Evolutionary conservation across 2,888 invertebrate species (phyloP), one percentile per base, ranked within the genome.

Genomic region (Leucania comma): DNA sequence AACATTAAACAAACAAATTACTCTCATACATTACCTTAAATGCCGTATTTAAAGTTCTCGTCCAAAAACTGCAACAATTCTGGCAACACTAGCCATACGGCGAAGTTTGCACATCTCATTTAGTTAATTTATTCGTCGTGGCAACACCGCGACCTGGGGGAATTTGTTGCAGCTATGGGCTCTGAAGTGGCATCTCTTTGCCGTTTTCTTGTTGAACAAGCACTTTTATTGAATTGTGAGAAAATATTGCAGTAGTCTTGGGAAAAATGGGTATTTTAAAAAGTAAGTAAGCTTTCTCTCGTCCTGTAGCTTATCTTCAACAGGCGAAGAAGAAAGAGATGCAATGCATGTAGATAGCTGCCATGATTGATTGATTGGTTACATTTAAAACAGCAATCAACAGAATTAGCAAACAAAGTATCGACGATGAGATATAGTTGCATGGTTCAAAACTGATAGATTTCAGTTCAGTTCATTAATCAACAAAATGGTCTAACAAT

Each of bases 91-190:
- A 82, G 56, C 82, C 73, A 68, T 66, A 66, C 75, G 63, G 50
- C 59, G 64, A 60, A 80, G 80, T 80, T 80, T 80, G 75, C 82
- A 74, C 75, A 79, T 74, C 80, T 82, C 80, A 82, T 80, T 80
- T 80, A 82, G 80, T 80, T 82, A 80, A 80, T 80, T 82, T 82
- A 80, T 80, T 82, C 82, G 80, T 65, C 75, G 68, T 73, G 62
- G 82, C 78, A 51, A 59, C 58, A 51, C 63, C 61, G 65, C 63
- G 68, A 63, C 75, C 63, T 68, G 54, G 12, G 69, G 80, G 82
- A 69, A 74, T 82, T 74, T 82, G 75, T 42, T 53, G 59, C 50
- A 62, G 35, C 68, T 54, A 72, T 48, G 68, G 48, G 61, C 56
- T 64, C 74, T 51, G 26, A 67, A 78, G 73, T 38, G 73, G 67